A percentile compares a stretch with the other conserved stretches of the same genome.
phyloP scores from a whole-genome alignment of 2,113 vertebrate species.

The Oncorhynchus gorbuscha region DNA sequence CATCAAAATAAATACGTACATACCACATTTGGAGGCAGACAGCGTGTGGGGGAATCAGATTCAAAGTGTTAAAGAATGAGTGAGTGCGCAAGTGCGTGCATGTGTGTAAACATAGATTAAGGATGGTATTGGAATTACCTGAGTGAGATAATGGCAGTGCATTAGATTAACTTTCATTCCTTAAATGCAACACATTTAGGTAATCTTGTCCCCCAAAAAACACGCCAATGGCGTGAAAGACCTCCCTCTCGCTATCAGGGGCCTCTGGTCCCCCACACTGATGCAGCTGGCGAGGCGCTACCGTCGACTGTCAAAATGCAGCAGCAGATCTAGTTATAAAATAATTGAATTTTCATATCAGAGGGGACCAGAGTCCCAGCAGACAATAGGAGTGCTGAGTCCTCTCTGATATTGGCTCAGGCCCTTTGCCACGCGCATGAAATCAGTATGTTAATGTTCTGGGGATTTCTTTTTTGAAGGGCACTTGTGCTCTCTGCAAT shows the following conservation, averaged over 20 bases:
- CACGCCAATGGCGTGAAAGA: conserved; percentile 96
- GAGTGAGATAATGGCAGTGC: conserved; percentile 88
- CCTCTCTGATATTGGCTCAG: conserved; percentile 99
- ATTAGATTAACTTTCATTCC: conserved; percentile 92
- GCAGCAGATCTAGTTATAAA: conserved; percentile 98
- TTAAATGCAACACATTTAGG: conserved; percentile 98
- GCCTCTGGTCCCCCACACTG: conserved; percentile 84
- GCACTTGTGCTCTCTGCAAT: conserved; percentile 97
- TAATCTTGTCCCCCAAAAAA: conserved; percentile 91
- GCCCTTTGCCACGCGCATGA: conserved; percentile 99
- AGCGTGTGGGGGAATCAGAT: conserved; percentile 69
- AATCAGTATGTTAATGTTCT: conserved; percentile 99
- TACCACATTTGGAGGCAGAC: conserved; percentile 67
- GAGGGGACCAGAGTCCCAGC: conserved; percentile 97
- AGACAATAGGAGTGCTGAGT: conserved; percentile 99
- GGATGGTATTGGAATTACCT: conserved; percentile 80
- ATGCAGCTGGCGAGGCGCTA: conserved; percentile 88
- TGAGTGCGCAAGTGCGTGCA: conserved; percentile 39
- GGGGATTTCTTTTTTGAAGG: conserved; percentile 95
- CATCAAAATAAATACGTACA: conserved; percentile 63
- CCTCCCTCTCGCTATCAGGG: conserved; percentile 92
- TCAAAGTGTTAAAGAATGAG: conserved; percentile 70
- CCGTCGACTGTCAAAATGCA: conserved; percentile 98
- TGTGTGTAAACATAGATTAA: conserved; percentile 75
- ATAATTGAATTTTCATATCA: conserved; percentile 99